A percentile compares a stretch with the other conserved stretches of the same genome.
phyloP scores from a whole-genome alignment of 2,797 vertebrate species.

The Natrix natrix region DNA sequence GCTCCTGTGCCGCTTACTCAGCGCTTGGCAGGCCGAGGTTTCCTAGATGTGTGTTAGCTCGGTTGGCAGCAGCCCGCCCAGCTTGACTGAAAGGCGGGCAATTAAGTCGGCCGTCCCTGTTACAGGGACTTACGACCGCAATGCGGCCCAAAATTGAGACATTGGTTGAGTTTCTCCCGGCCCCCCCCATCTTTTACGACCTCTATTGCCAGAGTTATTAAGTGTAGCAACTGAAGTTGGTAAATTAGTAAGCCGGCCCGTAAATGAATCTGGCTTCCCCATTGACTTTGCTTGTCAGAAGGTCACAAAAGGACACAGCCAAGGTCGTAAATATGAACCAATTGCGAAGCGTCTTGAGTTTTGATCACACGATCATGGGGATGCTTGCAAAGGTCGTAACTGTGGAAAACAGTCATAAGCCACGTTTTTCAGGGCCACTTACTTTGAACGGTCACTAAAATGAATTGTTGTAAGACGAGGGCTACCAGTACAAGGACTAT shows the following conservation, averaged over 20 bases:
- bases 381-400: background rate
- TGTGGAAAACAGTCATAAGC: background rate
- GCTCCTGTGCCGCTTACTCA: background rate
- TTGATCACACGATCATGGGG: background rate
- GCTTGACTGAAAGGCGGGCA: background rate
- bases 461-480: background rate
- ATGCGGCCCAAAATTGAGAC: background rate
- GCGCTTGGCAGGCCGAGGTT: background rate
- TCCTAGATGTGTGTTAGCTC: background rate
- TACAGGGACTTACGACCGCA: background rate
- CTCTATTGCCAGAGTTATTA: background rate
- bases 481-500: background rate
- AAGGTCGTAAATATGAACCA: background rate
- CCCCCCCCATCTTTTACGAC: background rate
- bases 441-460: background rate
- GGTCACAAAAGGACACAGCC: background rate
- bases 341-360: background rate
- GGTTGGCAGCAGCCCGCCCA: background rate
- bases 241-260: background rate
- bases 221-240: background rate
- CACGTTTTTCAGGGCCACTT: background rate
- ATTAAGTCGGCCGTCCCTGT: background rate
- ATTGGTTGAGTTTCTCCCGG: background rate
- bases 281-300: background rate
- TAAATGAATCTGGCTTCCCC: background rate